Evolutionary conservation across 2,113 vertebrate genomes (phyloP), one percentile per base, ranked within the genome.

Genomic region (Sigmodon hispidus): DNA sequence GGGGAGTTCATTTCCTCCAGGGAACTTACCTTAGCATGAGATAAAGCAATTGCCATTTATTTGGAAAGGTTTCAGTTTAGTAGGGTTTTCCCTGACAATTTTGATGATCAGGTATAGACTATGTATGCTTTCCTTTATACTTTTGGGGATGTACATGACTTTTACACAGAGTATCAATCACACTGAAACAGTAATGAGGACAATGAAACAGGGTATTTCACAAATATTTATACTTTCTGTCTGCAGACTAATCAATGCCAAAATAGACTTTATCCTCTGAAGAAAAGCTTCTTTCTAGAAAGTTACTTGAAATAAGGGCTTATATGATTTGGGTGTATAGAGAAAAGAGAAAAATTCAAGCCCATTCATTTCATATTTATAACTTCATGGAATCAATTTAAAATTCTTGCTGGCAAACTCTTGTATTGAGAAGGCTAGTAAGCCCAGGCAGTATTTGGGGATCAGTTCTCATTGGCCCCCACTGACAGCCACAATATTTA

Each of bases 11-110:
- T 94, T 31, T 89, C n/a, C 97, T 94, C 89, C 69, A 85, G 88
- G n/a, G 94, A 97, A 92, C 67, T 87, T 87, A 96, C 77, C 95
- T 90, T 36, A 93, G 55, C 87, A 94, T 73, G 94, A 97, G 84
- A 31, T 94, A 57, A n/a, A 67, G 36, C 57, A 13, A 80, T 90
- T 91, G 92, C 94, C 93, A 87, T 73, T 89, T 50, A 26, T 94
- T 52, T 93, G 50, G 26, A 87, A 87, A 45, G 19, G 12, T 10
- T 1, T 73, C 26, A 10, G 4, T 81, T n/a, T 36, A 26, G n/a
- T 85, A 75, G 55, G 9, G 84, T 34, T 50, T 5, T 15, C 40
- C 24, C 15, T 50, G 80, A 70, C 36, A 76, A 57, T 93, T 95
- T 90, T 7, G 15, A 48, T 29, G 55, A 22, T 48, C 34, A 31